phyloP scores from a whole-genome alignment of 2,888 invertebrate species.

The Mycalesis mineus region DNA sequence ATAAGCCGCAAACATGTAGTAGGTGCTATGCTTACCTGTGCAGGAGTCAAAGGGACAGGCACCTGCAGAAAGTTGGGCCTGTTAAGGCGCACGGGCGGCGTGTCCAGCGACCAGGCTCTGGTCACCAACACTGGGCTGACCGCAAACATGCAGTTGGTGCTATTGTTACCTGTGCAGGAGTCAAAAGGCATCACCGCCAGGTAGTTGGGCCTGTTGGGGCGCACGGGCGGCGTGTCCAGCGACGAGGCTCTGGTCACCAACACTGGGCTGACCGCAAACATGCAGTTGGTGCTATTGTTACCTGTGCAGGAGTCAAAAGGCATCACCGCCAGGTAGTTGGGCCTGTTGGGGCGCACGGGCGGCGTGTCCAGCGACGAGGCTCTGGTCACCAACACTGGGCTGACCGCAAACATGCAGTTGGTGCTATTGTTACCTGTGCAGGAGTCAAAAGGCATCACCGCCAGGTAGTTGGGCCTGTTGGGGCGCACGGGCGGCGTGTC shows the following conservation, averaged over 20 bases:
- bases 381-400: conserved; percentile 58
- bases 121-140: conserved; percentile 67
- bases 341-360: conserved; percentile 80
- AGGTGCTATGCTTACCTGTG: conserved; percentile 51
- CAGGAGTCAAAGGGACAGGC: conserved; percentile 75
- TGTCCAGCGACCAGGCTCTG: conserved; percentile 47
- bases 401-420: conserved; percentile 76
- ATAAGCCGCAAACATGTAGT: too few relatives aligned
- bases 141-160: conserved; percentile 49
- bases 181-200: conserved; percentile 80
- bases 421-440: too few relatives aligned
- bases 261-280: conserved; percentile 71
- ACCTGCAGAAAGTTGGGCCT: conserved; percentile 86
- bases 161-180: conserved; percentile 64
- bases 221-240: conserved; percentile 62
- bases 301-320: conserved; percentile 74
- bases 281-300: conserved; percentile 28
- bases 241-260: conserved; percentile 51
- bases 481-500: too few relatives aligned
- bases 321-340: conserved; percentile 84
- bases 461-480: too few relatives aligned
- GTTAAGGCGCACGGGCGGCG: conserved; percentile 75
- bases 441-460: too few relatives aligned
- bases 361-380: conserved; percentile 53
- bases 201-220: conserved; percentile 84